phyloP scores from a whole-genome alignment of 2,888 invertebrate genomes.

The Nomada ruficornis region DNA sequence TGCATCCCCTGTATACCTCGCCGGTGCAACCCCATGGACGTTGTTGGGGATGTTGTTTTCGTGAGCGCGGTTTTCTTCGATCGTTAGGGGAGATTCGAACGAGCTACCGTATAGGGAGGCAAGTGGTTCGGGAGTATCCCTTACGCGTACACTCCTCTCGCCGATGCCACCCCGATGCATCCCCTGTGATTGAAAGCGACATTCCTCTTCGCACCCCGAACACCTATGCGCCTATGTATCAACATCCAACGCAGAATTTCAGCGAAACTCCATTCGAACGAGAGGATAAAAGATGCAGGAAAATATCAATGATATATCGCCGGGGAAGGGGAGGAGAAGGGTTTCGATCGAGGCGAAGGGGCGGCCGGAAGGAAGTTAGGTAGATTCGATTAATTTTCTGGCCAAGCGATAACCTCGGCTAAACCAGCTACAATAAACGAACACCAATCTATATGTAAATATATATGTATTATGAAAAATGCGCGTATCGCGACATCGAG shows the following conservation, averaged over 20 bases:
- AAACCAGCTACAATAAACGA: not conserved
- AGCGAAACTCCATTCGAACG: no score
- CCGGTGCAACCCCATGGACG: conserved; percentile 29
- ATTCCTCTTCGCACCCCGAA: conserved; percentile 34
- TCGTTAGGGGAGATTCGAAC: conserved; percentile 46
- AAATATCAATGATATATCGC: no score
- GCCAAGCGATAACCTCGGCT: no score
- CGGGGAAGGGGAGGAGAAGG: no score
- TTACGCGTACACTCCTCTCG: conserved; percentile 26
- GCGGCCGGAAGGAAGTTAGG: no score
- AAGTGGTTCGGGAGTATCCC: conserved; percentile 63
- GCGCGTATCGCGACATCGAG: not conserved
- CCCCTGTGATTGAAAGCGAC: conserved; percentile 72
- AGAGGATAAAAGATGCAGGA: no score
- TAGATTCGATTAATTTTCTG: no score
- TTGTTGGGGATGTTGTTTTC: conserved; percentile 53
- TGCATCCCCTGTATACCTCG: not conserved
- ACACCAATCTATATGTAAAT: not conserved
- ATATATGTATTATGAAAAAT: no score
- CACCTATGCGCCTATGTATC: not conserved
- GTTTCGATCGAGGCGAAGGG: no score
- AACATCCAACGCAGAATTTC: no score
- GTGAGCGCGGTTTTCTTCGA: conserved; percentile 65
- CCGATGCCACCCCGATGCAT: conserved; percentile 61
- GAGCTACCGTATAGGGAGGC: conserved; percentile 56